These are phyloP conservation scores for Hippotragus niger DNA, from an alignment of 2,113 vertebrate species.

Conservation along the genomic window DNA sequence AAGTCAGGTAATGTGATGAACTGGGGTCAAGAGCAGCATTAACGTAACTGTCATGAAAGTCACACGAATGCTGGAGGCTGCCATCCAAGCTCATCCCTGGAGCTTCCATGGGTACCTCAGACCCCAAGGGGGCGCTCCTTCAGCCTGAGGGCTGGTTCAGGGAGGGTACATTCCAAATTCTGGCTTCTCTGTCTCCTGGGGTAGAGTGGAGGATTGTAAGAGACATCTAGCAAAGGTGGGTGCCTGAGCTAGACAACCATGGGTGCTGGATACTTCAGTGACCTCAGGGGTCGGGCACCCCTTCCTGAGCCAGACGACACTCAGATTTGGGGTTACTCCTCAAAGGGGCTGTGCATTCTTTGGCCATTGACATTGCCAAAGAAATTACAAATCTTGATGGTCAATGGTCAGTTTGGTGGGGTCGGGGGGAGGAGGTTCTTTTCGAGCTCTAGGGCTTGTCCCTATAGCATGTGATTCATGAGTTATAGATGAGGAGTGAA, in stretches of 20 bases:
- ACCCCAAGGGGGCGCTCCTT: background rate
- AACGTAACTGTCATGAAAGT: background rate
- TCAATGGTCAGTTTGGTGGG: background rate
- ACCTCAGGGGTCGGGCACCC: background rate
- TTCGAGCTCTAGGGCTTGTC: background rate
- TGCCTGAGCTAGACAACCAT: background rate
- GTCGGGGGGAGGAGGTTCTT: background rate
- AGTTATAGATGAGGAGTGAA: background rate
- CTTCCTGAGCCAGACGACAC: background rate
- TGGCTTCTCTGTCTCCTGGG: background rate
- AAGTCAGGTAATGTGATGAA: constrained; percentile 34
- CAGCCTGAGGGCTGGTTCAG: background rate
- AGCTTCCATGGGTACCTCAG: background rate
- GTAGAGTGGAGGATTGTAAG: background rate
- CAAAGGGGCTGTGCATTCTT: too few relatives aligned
- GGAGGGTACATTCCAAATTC: background rate
- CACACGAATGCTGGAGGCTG: background rate
- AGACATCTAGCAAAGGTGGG: background rate
- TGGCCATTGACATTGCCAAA: background rate
- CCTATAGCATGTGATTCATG: background rate
- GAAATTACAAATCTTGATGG: background rate
- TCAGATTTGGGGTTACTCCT: background rate
- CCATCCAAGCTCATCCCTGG: background rate
- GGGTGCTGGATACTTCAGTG: rapidly evolving
- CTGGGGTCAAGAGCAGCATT: background rate